Percentiles rank a stretch among this genome's conserved stretches.
Conservation (phyloP, 2,113 vertebrate genomes). For the Ondatra zibethicus region DNA sequence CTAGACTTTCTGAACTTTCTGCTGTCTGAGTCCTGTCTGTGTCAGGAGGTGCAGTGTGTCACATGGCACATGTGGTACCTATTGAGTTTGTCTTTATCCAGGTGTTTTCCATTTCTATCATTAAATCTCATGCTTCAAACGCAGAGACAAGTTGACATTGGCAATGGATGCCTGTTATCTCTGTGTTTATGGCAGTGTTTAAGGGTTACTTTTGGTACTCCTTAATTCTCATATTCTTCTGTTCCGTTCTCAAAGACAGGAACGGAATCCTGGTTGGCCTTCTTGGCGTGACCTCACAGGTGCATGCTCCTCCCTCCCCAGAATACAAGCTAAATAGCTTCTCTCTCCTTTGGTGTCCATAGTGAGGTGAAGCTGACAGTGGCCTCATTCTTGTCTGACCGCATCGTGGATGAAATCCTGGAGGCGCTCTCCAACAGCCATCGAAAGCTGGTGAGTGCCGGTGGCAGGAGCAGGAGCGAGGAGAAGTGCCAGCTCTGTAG, state of each 20-base stretch:
- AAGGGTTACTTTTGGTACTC: constrained; percentile 78
- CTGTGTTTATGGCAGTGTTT: constrained; percentile 80
- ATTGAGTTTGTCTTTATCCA: constrained; percentile 72
- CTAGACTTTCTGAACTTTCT: constrained; percentile 49
- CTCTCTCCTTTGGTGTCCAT: constrained; percentile 71
- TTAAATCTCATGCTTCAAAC: constrained; percentile 56
- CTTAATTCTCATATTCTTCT: constrained; percentile 59
- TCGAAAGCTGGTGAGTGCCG: constrained; percentile 91
- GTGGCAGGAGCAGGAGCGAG: background rate
- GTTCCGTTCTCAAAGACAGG: constrained; percentile 69
- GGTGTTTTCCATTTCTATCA: constrained; percentile 77
- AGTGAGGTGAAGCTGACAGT: constrained; percentile 97
- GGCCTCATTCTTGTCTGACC: constrained; percentile 98
- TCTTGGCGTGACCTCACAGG: background rate
- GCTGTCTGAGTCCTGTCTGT: background rate
- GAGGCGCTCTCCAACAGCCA: constrained; percentile 95
- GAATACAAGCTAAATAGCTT: constrained; percentile 47
- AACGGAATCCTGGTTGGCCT: constrained; percentile 54
- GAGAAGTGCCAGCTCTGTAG: no score
- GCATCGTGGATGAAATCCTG: constrained; percentile 97
- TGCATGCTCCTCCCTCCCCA: constrained; percentile 22
- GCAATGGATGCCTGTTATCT: constrained; percentile 66
- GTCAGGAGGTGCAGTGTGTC: constrained; percentile 45
- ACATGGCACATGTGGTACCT: constrained; percentile 61
- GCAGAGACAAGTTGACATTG: constrained; percentile 75